phyloP scores from a whole-genome alignment of 2,113 vertebrate genomes.

The Collichthys lucidus region DNA sequence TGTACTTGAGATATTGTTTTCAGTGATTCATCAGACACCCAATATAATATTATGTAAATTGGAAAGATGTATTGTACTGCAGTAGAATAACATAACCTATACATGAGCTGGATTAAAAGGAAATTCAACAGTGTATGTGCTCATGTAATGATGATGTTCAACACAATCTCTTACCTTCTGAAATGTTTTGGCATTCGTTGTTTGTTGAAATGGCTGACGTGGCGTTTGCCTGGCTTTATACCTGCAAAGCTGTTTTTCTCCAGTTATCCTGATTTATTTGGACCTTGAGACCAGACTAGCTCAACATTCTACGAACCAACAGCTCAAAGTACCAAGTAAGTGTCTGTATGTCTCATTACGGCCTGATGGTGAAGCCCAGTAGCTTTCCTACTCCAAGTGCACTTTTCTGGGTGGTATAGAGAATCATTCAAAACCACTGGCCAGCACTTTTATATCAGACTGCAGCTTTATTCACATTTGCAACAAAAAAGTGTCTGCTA shows the following conservation, averaged over 20 bases:
- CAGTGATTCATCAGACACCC: neutral
- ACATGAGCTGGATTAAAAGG: constrained; percentile 55
- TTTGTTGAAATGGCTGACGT: constrained; percentile 55
- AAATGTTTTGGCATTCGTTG: constrained; percentile 55
- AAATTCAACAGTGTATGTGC: constrained; percentile 44
- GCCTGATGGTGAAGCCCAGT: constrained; percentile 73
- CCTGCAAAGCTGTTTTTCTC: constrained; percentile 34
- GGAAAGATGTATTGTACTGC: constrained; percentile 49
- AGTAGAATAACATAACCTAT: constrained; percentile 49
- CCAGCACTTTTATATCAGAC: constrained; percentile 78
- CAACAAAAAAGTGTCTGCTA: constrained; percentile 48
- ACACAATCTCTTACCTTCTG: constrained; percentile 39
- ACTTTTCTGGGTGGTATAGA: constrained; percentile 80
- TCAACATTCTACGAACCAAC: constrained; percentile 48
- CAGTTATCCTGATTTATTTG: constrained; percentile 28
- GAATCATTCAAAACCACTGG: constrained; percentile 68
- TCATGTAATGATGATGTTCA: constrained; percentile 55
- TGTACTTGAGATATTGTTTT: constrained; percentile 23
- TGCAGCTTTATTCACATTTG: constrained; percentile 77
- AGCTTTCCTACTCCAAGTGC: constrained; percentile 83
- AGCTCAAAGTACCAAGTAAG: constrained; percentile 57
- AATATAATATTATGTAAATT: constrained; percentile 38
- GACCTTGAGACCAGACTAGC: constrained; percentile 24
- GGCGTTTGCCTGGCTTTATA: constrained; percentile 65
- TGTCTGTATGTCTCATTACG: constrained; percentile 60